phyloP scores from a whole-genome alignment of 2,113 vertebrate species.

The Burhinus oedicnemus region DNA sequence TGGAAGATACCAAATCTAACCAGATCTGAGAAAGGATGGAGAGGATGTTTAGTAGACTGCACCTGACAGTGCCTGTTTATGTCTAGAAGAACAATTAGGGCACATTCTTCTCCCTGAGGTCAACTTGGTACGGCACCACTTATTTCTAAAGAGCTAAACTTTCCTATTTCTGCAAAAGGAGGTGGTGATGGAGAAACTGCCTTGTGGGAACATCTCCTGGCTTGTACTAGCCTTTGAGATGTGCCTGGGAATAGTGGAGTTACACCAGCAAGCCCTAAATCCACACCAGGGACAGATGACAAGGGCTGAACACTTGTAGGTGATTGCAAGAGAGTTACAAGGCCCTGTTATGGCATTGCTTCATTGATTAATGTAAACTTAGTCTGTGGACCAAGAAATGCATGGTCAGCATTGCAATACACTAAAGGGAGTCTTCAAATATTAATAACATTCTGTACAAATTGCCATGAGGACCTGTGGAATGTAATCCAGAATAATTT shows the following conservation, averaged over 20 bases:
- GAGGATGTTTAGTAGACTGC: neutral
- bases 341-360: neutral
- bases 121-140: neutral
- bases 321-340: neutral
- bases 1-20: neutral
- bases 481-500: neutral
- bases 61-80: neutral
- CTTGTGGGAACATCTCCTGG: neutral
- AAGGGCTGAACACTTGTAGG: neutral
- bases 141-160: neutral
- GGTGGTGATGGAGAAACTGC: neutral
- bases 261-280: neutral
- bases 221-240: neutral
- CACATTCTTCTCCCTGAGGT: neutral
- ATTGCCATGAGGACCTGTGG: accelerated
- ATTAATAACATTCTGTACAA: no score
- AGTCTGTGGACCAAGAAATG: neutral
- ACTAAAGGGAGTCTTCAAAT: neutral
- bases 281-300: neutral
- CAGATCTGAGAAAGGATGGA: neutral
- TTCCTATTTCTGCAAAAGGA: neutral
- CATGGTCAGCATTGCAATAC: neutral
- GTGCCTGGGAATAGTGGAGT: neutral
- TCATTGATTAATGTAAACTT: neutral
- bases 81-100: neutral